Evolutionary conservation across 1,140 invertebrate genomes (phyloP).

Genomic region (Nasonia giraulti): DNA sequence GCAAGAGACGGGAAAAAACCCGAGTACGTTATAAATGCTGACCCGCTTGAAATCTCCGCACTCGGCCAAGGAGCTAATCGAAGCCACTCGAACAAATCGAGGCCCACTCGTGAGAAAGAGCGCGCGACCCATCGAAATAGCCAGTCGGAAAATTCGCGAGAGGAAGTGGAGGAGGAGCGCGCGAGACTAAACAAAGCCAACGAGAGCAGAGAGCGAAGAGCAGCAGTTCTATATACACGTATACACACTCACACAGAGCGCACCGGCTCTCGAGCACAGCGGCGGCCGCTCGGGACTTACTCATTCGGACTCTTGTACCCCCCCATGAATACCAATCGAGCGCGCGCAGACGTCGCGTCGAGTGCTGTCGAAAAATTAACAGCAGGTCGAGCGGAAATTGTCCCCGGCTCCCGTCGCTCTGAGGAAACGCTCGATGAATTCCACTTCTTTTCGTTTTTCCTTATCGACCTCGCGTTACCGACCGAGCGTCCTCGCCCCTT

Average conservation of each 20-base stretch:
- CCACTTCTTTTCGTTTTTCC: too few species aligned
- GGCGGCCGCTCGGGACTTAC: conserved; percentile 13
- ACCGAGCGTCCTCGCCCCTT: too few species aligned
- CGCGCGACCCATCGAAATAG: not conserved
- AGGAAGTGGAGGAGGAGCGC: not conserved
- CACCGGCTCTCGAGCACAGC: not conserved
- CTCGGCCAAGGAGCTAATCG: not conserved
- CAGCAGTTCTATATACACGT: not conserved
- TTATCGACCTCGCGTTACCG: too few species aligned
- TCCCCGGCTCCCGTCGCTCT: not conserved
- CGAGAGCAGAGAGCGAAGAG: not conserved
- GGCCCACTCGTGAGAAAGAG: not conserved
- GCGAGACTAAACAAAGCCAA: not conserved
- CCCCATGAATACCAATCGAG: conserved; percentile 12
- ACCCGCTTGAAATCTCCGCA: too few species aligned
- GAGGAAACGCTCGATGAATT: not conserved
- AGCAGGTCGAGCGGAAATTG: not conserved
- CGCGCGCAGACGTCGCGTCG: not conserved
- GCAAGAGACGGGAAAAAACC: too few species aligned
- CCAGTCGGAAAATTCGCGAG: not conserved
- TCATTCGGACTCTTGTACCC: conserved; percentile 25
- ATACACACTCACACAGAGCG: not conserved
- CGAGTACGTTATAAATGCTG: too few species aligned
- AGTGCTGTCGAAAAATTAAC: not conserved
- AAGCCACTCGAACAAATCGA: not conserved